Percentiles rank a stretch among this genome's conserved stretches.
Conservation (phyloP, 2,888 invertebrate genomes). For the Amphipoea lucens region DNA sequence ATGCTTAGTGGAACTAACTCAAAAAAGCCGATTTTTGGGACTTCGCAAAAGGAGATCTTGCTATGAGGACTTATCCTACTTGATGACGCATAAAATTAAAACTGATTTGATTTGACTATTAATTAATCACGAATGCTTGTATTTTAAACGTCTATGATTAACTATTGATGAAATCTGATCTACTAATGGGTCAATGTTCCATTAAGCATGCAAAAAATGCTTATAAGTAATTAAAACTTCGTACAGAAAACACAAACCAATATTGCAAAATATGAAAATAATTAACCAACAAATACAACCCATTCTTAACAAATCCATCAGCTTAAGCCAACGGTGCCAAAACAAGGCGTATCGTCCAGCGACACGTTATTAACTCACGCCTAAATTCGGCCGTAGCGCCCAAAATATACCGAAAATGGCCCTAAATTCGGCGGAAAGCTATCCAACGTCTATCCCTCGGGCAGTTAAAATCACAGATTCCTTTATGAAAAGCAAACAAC, state of each 20-base stretch:
- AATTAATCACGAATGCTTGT: no score
- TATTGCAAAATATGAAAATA: constrained; percentile 10
- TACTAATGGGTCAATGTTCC: no score
- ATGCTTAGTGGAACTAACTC: no score
- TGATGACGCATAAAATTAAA: no score
- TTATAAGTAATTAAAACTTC: background rate
- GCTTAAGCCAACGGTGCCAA: constrained; percentile 55
- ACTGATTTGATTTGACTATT: no score
- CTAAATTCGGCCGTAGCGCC: constrained; percentile 38
- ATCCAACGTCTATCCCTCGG: constrained; percentile 52
- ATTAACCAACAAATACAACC: constrained; percentile 11
- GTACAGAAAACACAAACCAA: background rate
- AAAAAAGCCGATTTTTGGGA: no score
- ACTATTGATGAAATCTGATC: no score
- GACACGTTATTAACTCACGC: constrained; percentile 65
- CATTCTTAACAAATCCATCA: constrained; percentile 48
- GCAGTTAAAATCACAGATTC: constrained; percentile 79
- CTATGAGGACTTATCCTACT: no score
- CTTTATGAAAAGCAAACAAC: constrained; percentile 79
- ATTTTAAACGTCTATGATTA: no score
- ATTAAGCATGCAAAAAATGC: background rate
- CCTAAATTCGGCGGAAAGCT: constrained; percentile 42
- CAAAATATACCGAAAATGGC: constrained; percentile 59
- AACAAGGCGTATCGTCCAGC: constrained; percentile 62
- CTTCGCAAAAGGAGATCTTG: no score